Evolutionary conservation across 2,797 vertebrate species (phyloP), one percentile per base, ranked within the genome.

Genomic region (Poecile montanus): DNA sequence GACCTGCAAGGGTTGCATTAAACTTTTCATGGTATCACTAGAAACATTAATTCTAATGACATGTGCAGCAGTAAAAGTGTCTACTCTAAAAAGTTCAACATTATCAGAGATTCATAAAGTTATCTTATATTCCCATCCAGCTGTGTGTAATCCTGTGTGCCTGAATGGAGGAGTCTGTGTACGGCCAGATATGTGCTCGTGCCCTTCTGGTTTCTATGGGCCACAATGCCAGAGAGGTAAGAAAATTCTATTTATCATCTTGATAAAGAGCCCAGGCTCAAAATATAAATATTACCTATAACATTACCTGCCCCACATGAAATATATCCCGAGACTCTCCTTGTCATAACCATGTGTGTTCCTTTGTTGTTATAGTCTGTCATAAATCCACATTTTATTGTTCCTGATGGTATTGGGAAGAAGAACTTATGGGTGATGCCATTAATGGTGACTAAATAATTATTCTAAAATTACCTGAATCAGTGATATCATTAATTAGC

Each of bases 171-270:
- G 98, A 13, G 61, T 29, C 44, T 99, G 99, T 12, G 79, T 97
- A 27, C 94, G 82, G 9, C 98, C 98, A 5, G 96, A 98, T 29
- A 27, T 2, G 16, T 99, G 99, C 89, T 88, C 68, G 0, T 98
- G 98, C 96, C 98, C 98, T 63, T 78, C 51, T 4, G 98, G 98
- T 21, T 99, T 99, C 98, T 98, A 98, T 0, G 98, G 98, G 12
- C 86, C 96, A 6, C 98, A 96, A 89, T 99, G 98, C 97, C 98
- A 98, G 80, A 98, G 97, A 56, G 98, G 98, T 99, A 98, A 97
- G 88, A 25, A 85, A 73, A n/a, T 72, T 74, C 83, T 88, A 51
- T 71, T 91, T 45, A 74, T 95, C 74, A 87, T 34, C 47, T 56
- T 88, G 88, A 93, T 65, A 82, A 93, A 93, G 40, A 53, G 45